phyloP scores from a whole-genome alignment of 2,888 invertebrate genomes.

The Thyatira batis region DNA sequence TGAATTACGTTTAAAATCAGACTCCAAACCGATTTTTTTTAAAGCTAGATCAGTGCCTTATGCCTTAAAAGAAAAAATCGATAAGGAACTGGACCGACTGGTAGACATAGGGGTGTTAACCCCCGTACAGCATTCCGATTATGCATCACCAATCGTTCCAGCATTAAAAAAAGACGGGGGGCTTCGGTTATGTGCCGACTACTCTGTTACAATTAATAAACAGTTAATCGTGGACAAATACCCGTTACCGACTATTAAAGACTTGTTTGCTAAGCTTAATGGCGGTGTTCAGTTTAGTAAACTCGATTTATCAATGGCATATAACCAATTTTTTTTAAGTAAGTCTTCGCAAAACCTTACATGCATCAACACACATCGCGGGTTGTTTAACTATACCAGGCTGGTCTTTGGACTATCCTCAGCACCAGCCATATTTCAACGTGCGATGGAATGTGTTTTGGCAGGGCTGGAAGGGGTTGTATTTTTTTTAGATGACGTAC shows the following conservation, averaged over 20 bases:
- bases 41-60: too few species aligned
- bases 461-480: conserved; percentile 11
- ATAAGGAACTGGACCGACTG: too few species aligned
- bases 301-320: conserved; percentile 15
- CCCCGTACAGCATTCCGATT: too few species aligned
- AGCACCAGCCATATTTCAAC: conserved; percentile 16
- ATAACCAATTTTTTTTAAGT: conserved; percentile 14
- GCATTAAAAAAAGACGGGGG: conserved; percentile 4
- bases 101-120: too few species aligned
- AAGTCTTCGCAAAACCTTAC: conserved; percentile 11
- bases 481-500: conserved; percentile 11
- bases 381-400: conserved; percentile 13
- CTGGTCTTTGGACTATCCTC: conserved; percentile 8
- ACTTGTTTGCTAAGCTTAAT: conserved; percentile 12
- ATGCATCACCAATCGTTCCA: too few species aligned
- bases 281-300: conserved; percentile 12
- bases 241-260: conserved; percentile 15
- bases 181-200: conserved; percentile 9
- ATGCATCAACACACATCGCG: conserved; percentile 15
- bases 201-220: conserved; percentile 14
- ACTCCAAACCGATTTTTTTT: too few species aligned
- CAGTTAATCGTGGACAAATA: conserved; percentile 15
- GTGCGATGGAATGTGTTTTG: conserved; percentile 10
- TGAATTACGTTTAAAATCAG: too few species aligned
- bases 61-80: too few species aligned